Evolutionary conservation across 2,797 vertebrate genomes (phyloP).

Genomic region (Chanos chanos): DNA sequence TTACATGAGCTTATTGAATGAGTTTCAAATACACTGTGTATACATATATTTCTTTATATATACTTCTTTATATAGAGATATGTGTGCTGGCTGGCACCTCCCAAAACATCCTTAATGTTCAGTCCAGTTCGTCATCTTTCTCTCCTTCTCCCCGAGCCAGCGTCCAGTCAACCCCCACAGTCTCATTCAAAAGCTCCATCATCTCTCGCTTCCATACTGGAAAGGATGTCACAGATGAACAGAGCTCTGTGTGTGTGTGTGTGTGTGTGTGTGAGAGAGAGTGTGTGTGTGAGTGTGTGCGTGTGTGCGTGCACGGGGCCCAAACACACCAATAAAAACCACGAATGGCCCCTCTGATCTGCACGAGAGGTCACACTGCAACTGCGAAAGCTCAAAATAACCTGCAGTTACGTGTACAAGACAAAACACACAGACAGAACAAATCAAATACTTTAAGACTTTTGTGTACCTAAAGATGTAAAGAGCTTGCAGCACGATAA

Average conservation of each 20-base stretch:
- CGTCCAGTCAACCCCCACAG: slow-evolving; percentile 39
- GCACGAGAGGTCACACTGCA: background rate
- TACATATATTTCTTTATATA: slow-evolving; percentile 49
- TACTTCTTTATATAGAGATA: slow-evolving; percentile 53
- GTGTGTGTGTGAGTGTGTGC: too few relatives aligned
- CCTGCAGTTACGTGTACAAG: slow-evolving; percentile 22
- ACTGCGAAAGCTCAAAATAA: background rate
- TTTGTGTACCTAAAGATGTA: slow-evolving; percentile 19
- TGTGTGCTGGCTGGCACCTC: slow-evolving; percentile 45
- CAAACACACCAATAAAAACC: too few relatives aligned
- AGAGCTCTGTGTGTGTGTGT: too few relatives aligned
- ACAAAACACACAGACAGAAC: slow-evolving; percentile 1
- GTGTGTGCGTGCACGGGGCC: too few relatives aligned
- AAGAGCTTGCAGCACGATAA: slow-evolving; percentile 51
- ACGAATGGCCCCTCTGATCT: too few relatives aligned
- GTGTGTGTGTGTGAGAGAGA: too few relatives aligned
- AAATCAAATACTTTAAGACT: slow-evolving; percentile 17
- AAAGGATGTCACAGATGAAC: too few relatives aligned
- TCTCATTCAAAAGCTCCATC: slow-evolving; percentile 43
- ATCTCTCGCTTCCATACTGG: background rate
- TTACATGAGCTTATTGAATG: slow-evolving; percentile 75
- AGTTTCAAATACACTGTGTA: slow-evolving; percentile 68
- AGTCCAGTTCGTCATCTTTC: slow-evolving; percentile 39
- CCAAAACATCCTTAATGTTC: slow-evolving; percentile 31
- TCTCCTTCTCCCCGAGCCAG: slow-evolving; percentile 39